A percentile compares a stretch with the other conserved stretches of the same genome.
phyloP scores from a whole-genome alignment of 2,113 vertebrate species.

The Cheirogaleus medius region DNA sequence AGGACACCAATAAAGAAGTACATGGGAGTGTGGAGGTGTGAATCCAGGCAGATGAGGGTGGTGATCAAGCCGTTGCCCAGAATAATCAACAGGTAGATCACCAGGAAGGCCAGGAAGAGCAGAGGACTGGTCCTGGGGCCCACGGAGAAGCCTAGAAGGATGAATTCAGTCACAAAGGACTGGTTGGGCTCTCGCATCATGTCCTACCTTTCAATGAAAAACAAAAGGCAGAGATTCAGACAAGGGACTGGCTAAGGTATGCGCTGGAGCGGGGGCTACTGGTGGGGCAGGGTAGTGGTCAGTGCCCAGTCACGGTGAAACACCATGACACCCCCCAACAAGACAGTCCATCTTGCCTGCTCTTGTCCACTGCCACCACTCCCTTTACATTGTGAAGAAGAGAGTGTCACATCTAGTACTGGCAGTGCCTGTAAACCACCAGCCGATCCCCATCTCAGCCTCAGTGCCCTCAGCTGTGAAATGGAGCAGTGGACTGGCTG shows the following conservation, averaged over 20 bases:
- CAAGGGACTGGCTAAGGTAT: background rate
- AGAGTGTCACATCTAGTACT: background rate
- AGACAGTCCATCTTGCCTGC: background rate
- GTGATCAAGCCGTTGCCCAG: slow-evolving; percentile 60
- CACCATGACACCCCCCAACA: background rate
- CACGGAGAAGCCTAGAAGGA: slow-evolving; percentile 73
- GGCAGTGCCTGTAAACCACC: background rate
- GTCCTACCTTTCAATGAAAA: slow-evolving; percentile 31
- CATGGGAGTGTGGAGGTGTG: slow-evolving; percentile 66
- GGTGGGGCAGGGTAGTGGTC: background rate
- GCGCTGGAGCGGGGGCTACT: background rate
- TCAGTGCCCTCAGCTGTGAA: background rate
- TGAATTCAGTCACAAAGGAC: slow-evolving; percentile 62
- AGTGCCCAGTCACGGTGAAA: background rate
- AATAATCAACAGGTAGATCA: slow-evolving; percentile 59
- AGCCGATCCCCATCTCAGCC: background rate
- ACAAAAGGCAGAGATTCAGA: background rate
- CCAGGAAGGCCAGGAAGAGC: slow-evolving; percentile 61
- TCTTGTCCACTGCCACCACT: background rate
- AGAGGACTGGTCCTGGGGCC: slow-evolving; percentile 46
- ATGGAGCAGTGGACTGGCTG: background rate
- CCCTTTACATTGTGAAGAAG: background rate
- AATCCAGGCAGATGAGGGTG: slow-evolving; percentile 66
- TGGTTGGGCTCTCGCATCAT: slow-evolving; percentile 59
- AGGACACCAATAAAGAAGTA: slow-evolving; percentile 65